Percentiles rank a stretch among this genome's conserved stretches.
Conservation (phyloP, 1,140 invertebrate genomes). For the Wasmannia auropunctata region DNA sequence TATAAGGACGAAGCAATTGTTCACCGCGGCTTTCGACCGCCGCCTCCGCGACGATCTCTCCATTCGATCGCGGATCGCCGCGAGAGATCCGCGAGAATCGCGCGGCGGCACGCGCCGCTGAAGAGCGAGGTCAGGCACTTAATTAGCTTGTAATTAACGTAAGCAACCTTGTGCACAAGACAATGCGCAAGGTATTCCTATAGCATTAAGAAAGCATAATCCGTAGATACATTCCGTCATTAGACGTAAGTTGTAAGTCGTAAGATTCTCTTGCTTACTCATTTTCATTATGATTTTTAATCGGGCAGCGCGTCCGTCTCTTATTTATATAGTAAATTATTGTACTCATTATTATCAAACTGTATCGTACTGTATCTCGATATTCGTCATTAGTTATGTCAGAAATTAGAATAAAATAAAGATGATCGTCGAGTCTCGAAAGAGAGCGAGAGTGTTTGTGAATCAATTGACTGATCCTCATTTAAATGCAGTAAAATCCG, state of each 20-base stretch:
- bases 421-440: slow-evolving; percentile 2
- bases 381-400: neutral
- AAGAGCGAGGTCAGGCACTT: neutral
- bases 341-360: slow-evolving; percentile 6
- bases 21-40: neutral
- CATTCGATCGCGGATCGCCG: no score
- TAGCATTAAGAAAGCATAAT: slow-evolving; percentile 3
- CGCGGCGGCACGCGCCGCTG: neutral
- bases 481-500: neutral
- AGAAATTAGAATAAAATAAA: no score
- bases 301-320: neutral
- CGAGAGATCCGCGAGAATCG: neutral
- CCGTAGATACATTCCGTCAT: neutral
- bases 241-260: neutral
- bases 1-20: slow-evolving; percentile 15
- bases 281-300: neutral
- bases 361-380: neutral
- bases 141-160: slow-evolving; percentile 17
- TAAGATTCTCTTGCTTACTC: neutral
- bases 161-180: neutral
- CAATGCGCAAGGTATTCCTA: neutral
- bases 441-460: neutral
- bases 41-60: neutral
- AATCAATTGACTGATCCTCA: neutral
- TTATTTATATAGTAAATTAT: slow-evolving; percentile 55